Conservation (phyloP, 2,888 invertebrate genomes). For the Spilosoma lubricipeda region DNA sequence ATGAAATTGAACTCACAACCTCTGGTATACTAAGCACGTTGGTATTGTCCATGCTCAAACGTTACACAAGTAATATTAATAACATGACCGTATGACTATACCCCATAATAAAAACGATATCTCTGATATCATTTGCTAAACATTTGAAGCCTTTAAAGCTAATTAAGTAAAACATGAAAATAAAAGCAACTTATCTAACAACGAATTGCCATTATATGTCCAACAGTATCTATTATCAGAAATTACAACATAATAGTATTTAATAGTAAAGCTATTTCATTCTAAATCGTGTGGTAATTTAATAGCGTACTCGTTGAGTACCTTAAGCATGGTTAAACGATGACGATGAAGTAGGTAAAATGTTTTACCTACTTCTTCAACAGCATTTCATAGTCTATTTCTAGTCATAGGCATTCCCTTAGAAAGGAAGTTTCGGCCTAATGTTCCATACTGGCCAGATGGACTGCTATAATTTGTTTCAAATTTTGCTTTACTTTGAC, state of each 20-base stretch:
- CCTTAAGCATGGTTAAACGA: neutral
- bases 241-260: neutral
- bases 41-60: too few species aligned
- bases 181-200: constrained; percentile 8
- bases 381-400: too few species aligned
- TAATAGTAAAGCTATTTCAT: neutral
- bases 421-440: too few species aligned
- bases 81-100: neutral
- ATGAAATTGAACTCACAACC: too few species aligned
- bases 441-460: too few species aligned
- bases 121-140: neutral
- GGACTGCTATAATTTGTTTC: too few species aligned
- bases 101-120: neutral
- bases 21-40: too few species aligned
- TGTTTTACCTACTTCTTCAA: too few species aligned
- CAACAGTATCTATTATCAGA: neutral
- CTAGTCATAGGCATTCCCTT: too few species aligned
- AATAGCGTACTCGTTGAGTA: neutral
- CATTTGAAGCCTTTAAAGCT: neutral
- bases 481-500: too few species aligned
- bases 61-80: neutral
- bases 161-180: constrained; percentile 2
- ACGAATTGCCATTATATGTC: neutral
- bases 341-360: too few species aligned
- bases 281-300: too few species aligned